A percentile compares a stretch with the other conserved stretches of the same genome.
phyloP scores from a whole-genome alignment of 2,888 invertebrate genomes.

The Priocnemis perturbator region DNA sequence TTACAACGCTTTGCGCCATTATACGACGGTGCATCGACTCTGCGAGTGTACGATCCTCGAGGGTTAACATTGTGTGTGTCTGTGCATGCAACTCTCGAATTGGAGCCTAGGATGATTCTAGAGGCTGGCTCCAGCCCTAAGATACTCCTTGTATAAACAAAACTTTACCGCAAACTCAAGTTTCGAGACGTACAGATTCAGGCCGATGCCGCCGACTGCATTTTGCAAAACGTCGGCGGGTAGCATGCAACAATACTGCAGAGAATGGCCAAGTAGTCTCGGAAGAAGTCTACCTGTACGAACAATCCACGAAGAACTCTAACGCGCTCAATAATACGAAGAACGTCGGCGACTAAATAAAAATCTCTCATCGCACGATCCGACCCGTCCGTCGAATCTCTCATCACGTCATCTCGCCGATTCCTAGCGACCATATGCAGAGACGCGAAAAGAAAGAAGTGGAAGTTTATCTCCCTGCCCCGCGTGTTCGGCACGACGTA shows the following conservation, averaged over 20 bases:
- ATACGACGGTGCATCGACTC: constrained; percentile 24
- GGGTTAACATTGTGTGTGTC: not conserved
- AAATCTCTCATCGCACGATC: not conserved
- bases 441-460: no score
- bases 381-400: not conserved
- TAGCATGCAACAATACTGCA: no score
- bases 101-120: not conserved
- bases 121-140: not conserved
- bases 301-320: not conserved
- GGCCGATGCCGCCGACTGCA: not conserved
- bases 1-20: constrained; percentile 45
- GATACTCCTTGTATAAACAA: constrained; percentile 6
- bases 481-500: no score
- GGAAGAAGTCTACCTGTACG: no score
- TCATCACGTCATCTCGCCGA: no score
- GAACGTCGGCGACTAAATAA: no score
- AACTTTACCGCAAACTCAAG: constrained; percentile 1
- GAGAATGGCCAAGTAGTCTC: no score
- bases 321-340: no score
- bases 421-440: no score
- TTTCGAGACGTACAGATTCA: not conserved
- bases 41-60: not conserved
- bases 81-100: constrained; percentile 5
- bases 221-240: not conserved
- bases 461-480: no score